Evolutionary conservation across 1,140 invertebrate genomes (phyloP).

Genomic region (Zaprionus capensis): DNA sequence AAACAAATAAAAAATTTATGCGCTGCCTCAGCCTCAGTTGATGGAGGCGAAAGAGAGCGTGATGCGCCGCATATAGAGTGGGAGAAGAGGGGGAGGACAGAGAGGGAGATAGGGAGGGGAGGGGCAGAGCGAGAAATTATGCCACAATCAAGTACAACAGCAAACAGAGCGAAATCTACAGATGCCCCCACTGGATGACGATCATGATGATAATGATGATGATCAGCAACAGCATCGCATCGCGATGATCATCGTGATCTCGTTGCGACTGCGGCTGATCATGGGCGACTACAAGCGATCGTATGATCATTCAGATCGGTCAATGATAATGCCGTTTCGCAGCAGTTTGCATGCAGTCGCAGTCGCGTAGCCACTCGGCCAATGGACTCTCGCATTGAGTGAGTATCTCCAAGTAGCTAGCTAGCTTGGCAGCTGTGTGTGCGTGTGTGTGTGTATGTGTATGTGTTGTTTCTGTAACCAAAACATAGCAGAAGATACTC

Average conservation of each 20-base stretch:
- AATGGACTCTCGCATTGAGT: slow-evolving; percentile 51
- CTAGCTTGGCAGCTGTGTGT: slow-evolving; percentile 7
- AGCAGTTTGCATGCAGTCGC: slow-evolving; percentile 56
- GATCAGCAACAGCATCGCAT: background rate
- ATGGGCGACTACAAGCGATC: slow-evolving; percentile 21
- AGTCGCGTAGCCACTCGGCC: slow-evolving; percentile 22
- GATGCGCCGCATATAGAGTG: background rate
- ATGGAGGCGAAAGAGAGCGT: slow-evolving; percentile 6
- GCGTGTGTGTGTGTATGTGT: slow-evolving; percentile 34
- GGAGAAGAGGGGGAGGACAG: background rate
- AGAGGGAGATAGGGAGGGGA: background rate
- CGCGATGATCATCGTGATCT: slow-evolving; percentile 28
- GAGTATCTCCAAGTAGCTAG: slow-evolving; percentile 23
- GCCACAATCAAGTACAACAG: slow-evolving; percentile 76
- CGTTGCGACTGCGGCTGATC: slow-evolving; percentile 23
- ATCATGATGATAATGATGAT: slow-evolving; percentile 36
- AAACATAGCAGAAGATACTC: slow-evolving; percentile 55
- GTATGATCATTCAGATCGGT: slow-evolving; percentile 50
- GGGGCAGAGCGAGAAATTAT: slow-evolving; percentile 58
- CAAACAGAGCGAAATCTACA: slow-evolving; percentile 57
- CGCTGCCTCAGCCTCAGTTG: slow-evolving; percentile 47
- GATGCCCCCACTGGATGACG: slow-evolving; percentile 32
- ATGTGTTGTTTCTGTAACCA: slow-evolving; percentile 32
- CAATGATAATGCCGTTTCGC: slow-evolving; percentile 66
- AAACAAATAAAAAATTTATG: slow-evolving; percentile 81